Conservation (phyloP, 1,140 invertebrate species). For the Drosophila sp. region DNA sequence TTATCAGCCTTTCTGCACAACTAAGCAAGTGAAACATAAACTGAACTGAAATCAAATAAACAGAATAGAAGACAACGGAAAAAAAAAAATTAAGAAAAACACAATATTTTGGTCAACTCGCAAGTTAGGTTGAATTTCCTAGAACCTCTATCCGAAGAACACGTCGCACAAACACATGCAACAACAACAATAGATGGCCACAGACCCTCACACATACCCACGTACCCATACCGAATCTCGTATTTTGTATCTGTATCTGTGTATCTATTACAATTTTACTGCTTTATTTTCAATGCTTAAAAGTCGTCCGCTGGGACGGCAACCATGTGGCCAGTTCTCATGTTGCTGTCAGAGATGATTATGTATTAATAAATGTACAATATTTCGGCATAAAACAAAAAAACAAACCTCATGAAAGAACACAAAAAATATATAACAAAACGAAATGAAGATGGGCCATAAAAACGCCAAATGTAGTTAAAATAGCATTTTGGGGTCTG, state of each 20-base stretch:
- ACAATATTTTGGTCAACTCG: slow-evolving; percentile 50
- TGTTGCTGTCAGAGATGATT: slow-evolving; percentile 69
- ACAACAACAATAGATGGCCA: slow-evolving; percentile 39
- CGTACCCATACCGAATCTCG: slow-evolving; percentile 14
- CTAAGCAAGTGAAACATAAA: slow-evolving; percentile 60
- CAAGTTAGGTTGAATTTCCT: slow-evolving; percentile 65
- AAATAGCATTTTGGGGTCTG: slow-evolving; percentile 66
- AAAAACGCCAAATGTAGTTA: slow-evolving; percentile 71
- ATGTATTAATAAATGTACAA: slow-evolving; percentile 80
- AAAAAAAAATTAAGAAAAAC: slow-evolving; percentile 21
- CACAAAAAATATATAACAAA: slow-evolving; percentile 19
- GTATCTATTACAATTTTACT: slow-evolving; percentile 78
- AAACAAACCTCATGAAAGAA: background rate
- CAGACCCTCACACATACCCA: slow-evolving; percentile 16
- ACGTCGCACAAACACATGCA: slow-evolving; percentile 27
- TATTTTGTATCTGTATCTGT: background rate
- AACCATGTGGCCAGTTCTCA: slow-evolving; percentile 67
- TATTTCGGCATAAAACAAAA: slow-evolving; percentile 57
- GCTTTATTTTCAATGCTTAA: slow-evolving; percentile 69
- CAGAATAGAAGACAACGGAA: slow-evolving; percentile 1
- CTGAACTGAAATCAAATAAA: slow-evolving; percentile 27
- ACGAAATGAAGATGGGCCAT: slow-evolving; percentile 34
- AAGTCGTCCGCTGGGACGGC: slow-evolving; percentile 55
- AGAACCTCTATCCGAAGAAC: slow-evolving; percentile 56
- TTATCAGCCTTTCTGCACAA: slow-evolving; percentile 75